These are phyloP conservation scores for Xanthia togata DNA, from an alignment of 2,888 invertebrate species.

Conservation along the genomic window DNA sequence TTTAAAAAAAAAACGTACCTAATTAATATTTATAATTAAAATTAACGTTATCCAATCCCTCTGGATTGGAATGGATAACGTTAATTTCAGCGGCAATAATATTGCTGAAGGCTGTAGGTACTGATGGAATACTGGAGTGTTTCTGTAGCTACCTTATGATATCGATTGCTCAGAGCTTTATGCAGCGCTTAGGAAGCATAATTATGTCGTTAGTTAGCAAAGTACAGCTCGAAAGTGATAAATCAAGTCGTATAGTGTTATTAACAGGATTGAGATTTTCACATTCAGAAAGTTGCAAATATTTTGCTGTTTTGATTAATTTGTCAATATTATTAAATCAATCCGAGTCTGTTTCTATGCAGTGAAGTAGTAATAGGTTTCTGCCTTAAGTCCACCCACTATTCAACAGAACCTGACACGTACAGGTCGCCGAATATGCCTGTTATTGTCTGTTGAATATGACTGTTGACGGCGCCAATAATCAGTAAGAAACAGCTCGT, in stretches of 20 bases:
- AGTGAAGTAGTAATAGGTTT: constrained; percentile 14
- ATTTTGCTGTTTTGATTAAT: background rate
- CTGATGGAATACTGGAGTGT: background rate
- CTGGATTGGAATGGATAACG: background rate
- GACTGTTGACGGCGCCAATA: background rate
- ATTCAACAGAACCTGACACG: constrained; percentile 7
- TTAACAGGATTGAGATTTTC: background rate
- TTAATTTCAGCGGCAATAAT: background rate
- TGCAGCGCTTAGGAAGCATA: background rate
- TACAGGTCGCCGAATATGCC: constrained; percentile 11
- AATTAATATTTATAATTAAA: too few relatives aligned
- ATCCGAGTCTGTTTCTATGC: constrained; percentile 30
- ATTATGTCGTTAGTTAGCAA: background rate
- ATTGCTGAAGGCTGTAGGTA: background rate
- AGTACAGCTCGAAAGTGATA: background rate
- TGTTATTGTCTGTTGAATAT: too few relatives aligned
- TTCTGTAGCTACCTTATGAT: background rate
- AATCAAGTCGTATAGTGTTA: background rate
- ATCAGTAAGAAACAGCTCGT: background rate
- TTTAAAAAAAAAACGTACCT: too few relatives aligned
- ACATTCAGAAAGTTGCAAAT: background rate
- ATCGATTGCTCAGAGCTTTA: background rate
- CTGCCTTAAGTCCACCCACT: constrained; percentile 18
- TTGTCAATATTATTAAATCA: background rate
- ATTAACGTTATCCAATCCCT: too few relatives aligned